Evolutionary conservation across 2,888 invertebrate species (phyloP).

Genomic region (Archaeoteleia sp.): DNA sequence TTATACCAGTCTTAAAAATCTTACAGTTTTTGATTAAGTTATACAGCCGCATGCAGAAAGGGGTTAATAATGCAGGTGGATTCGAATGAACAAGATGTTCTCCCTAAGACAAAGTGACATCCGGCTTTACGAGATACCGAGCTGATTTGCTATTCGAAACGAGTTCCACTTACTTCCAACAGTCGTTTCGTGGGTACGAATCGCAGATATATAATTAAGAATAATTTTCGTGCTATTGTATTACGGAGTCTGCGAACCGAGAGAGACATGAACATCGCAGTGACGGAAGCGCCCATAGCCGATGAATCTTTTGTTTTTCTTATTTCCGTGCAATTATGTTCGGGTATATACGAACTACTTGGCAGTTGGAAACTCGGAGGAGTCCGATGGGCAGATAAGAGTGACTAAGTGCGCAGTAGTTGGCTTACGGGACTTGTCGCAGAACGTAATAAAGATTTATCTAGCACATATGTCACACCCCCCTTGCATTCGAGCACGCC

Average conservation of each 20-base stretch:
- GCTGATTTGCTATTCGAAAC: too few species aligned
- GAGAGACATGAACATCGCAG: slow-evolving; percentile 22
- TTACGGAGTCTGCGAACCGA: too few species aligned
- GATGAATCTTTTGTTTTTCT: slow-evolving; percentile 27
- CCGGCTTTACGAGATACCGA: too few species aligned
- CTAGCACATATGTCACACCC: slow-evolving; percentile 52
- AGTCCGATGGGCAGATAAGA: slow-evolving; percentile 54
- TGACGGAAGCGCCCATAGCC: slow-evolving; percentile 21
- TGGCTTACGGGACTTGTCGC: slow-evolving; percentile 53
- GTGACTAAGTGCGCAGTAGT: slow-evolving; percentile 53
- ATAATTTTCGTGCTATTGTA: too few species aligned
- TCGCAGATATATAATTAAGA: slow-evolving; percentile 32
- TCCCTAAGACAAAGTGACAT: too few species aligned
- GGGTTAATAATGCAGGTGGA: too few species aligned
- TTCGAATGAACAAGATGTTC: too few species aligned
- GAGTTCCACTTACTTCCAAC: too few species aligned
- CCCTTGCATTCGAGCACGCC: slow-evolving; percentile 38
- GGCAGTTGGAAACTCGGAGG: slow-evolving; percentile 49
- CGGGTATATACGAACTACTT: slow-evolving; percentile 53
- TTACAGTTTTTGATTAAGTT: too few species aligned
- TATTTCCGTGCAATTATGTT: slow-evolving; percentile 50
- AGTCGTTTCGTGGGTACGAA: slow-evolving; percentile 4
- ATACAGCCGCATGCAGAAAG: too few species aligned
- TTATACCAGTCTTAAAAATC: too few species aligned
- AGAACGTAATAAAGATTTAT: slow-evolving; percentile 54